These are phyloP conservation scores for Sebastes oblongus DNA, from an alignment of 2,797 vertebrate species.

Conservation along the genomic window DNA sequence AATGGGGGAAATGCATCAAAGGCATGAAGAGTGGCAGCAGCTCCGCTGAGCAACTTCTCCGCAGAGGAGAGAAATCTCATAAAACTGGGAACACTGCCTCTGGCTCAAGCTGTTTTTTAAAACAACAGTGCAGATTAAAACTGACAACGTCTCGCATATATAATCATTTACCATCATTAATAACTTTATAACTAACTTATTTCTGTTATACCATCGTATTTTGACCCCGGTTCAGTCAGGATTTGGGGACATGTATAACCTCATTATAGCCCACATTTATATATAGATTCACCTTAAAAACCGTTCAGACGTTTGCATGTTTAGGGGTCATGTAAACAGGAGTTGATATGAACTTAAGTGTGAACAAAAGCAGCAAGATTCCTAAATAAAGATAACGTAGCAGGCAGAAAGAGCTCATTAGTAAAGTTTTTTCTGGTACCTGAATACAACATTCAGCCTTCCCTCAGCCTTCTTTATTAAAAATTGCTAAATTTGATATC, in stretches of 20 bases:
- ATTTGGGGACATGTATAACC: background rate
- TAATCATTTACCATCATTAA: constrained; percentile 16
- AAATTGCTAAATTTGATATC: no score
- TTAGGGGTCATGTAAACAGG: background rate
- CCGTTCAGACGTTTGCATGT: background rate
- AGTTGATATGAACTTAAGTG: background rate
- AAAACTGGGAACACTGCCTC: constrained; percentile 30
- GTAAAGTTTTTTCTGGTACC: background rate
- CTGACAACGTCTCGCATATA: background rate
- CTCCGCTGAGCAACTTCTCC: constrained; percentile 18
- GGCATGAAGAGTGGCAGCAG: constrained; percentile 42
- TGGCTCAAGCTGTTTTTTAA: background rate
- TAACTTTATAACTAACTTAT: background rate
- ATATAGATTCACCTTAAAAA: background rate
- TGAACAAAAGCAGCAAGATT: background rate
- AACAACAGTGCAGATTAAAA: constrained; percentile 28
- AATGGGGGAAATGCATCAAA: constrained; percentile 65
- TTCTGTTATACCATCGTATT: background rate
- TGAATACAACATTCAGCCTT: background rate
- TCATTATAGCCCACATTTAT: background rate
- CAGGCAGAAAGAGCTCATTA: background rate
- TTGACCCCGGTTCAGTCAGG: background rate
- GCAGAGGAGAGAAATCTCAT: constrained; percentile 28
- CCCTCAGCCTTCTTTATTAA: background rate
- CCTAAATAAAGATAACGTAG: background rate